These are phyloP conservation scores for Coregonus suidteri DNA, from an alignment of 2,797 vertebrate genomes.

Conservation along the genomic window DNA sequence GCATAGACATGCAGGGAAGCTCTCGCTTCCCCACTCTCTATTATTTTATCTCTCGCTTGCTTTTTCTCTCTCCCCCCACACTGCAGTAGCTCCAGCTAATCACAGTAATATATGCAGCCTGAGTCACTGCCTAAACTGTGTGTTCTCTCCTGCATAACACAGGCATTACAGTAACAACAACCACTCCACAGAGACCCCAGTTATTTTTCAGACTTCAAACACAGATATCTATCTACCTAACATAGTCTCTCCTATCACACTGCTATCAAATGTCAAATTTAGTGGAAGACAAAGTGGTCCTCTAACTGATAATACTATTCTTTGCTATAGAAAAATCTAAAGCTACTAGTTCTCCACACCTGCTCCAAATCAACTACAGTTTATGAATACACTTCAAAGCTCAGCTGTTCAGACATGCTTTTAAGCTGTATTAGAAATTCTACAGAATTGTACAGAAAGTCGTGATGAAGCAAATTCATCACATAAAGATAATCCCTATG, in stretches of 20 bases:
- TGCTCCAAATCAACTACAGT: background rate
- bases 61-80: slow-evolving; percentile 27
- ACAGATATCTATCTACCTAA: background rate
- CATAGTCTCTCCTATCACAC: background rate
- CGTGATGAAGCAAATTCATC: slow-evolving; percentile 10
- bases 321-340: background rate
- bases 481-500: slow-evolving; percentile 36
- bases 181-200: background rate
- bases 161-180: slow-evolving; percentile 20
- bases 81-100: slow-evolving; percentile 68
- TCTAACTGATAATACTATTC: background rate
- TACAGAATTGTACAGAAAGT: background rate
- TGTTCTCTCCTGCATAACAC: slow-evolving; percentile 26
- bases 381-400: background rate
- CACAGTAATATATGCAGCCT: slow-evolving; percentile 58
- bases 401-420: slow-evolving; percentile 2
- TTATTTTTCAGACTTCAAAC: background rate
- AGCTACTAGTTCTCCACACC: background rate
- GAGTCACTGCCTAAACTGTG: slow-evolving; percentile 46
- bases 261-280: background rate
- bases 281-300: background rate
- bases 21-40: slow-evolving; percentile 37
- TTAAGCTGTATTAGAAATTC: background rate
- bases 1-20: slow-evolving; percentile 51
- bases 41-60: slow-evolving; percentile 12